Conservation (phyloP, 1,140 invertebrate species). For the Zophobas morio region DNA sequence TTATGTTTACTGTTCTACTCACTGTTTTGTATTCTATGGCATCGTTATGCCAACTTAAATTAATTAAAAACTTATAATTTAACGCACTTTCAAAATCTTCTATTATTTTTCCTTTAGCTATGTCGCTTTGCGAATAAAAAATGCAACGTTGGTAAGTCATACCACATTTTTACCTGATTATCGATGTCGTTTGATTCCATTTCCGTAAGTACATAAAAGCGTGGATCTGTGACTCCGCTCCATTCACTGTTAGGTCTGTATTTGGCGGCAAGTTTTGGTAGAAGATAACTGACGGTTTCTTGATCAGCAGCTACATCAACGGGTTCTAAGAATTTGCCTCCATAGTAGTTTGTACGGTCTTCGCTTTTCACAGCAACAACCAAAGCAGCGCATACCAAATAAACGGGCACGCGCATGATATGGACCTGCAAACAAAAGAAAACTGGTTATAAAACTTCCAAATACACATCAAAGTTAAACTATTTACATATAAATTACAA, state of each 20-base stretch:
- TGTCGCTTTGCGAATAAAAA: too few species aligned
- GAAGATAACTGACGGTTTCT: slow-evolving; percentile 64
- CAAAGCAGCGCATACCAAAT: slow-evolving; percentile 63
- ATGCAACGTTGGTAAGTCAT: too few species aligned
- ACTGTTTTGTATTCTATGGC: not conserved
- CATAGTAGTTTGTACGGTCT: slow-evolving; percentile 54
- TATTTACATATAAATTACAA: not conserved
- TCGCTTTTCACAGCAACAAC: slow-evolving; percentile 60
- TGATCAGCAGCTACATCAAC: slow-evolving; percentile 61
- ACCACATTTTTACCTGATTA: slow-evolving; percentile 51
- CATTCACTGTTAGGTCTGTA: slow-evolving; percentile 62
- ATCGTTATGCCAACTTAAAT: too few species aligned
- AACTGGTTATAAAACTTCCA: slow-evolving; percentile 18
- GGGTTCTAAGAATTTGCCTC: slow-evolving; percentile 56
- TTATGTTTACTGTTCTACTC: not conserved
- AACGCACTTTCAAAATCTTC: too few species aligned
- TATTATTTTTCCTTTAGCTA: too few species aligned
- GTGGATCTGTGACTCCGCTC: slow-evolving; percentile 59
- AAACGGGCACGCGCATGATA: slow-evolving; percentile 64
- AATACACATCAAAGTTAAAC: not conserved
- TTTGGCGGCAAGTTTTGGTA: slow-evolving; percentile 66
- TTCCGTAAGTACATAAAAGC: slow-evolving; percentile 63
- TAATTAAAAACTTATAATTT: too few species aligned
- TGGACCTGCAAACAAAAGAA: slow-evolving; percentile 56
- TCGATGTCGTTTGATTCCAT: slow-evolving; percentile 57